Conservation (phyloP, 2,113 vertebrate species). For the Toxostoma redivivum region DNA sequence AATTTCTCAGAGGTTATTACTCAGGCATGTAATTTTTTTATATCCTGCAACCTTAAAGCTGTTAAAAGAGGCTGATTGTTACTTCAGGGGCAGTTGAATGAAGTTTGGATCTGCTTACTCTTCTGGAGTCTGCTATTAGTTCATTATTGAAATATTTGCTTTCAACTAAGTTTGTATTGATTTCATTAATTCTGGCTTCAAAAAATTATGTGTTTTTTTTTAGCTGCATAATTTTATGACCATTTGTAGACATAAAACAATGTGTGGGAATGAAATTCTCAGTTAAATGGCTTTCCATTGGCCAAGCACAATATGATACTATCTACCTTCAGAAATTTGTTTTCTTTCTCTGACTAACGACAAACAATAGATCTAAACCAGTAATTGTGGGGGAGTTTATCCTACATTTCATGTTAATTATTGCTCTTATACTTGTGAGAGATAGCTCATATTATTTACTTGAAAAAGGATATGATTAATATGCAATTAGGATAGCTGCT, state of each 20-base stretch:
- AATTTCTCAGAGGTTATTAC: neutral
- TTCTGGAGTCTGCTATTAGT: neutral
- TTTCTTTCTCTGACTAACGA: neutral
- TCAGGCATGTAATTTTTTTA: neutral
- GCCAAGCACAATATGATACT: neutral
- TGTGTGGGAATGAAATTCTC: neutral
- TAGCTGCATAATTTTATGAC: neutral
- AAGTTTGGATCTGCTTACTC: neutral
- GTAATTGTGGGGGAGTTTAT: neutral
- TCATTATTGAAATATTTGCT: neutral
- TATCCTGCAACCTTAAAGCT: neutral
- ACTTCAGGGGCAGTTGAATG: neutral
- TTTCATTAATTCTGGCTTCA: neutral
- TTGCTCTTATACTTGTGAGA: fast-evolving
- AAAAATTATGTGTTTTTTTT: neutral
- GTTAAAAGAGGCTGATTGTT: neutral
- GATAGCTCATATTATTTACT: neutral
- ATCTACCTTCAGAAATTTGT: neutral
- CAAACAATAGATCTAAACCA: neutral
- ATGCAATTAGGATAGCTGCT: neutral
- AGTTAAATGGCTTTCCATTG: neutral
- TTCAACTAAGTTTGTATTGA: neutral
- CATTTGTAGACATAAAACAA: neutral
- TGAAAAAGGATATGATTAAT: neutral
- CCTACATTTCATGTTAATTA: neutral